phyloP scores from a whole-genome alignment of 2,113 vertebrate genomes.

The Diadophis punctatus region DNA sequence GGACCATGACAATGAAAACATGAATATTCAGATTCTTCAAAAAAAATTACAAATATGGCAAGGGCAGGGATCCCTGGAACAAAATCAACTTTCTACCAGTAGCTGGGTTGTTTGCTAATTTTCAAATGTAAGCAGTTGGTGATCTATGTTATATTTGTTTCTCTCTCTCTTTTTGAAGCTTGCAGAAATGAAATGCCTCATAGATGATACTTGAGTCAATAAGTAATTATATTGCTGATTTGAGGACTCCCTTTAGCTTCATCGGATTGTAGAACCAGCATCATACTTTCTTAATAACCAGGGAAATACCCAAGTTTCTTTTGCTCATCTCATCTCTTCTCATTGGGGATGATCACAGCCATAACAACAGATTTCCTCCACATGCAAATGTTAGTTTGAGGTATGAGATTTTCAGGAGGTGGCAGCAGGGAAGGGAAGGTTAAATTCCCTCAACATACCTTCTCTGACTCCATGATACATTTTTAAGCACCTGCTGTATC shows the following conservation, averaged over 20 bases:
- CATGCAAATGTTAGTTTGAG: not conserved
- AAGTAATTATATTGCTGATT: not conserved
- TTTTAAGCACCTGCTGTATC: not conserved
- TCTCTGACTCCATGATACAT: not conserved
- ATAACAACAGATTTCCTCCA: not conserved
- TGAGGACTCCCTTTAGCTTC: not conserved
- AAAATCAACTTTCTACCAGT: not conserved
- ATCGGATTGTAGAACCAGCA: not conserved
- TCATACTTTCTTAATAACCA: not conserved
- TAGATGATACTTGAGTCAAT: not conserved
- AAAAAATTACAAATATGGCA: not conserved
- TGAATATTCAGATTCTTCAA: not conserved
- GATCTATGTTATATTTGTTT: not conserved
- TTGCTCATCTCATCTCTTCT: not conserved
- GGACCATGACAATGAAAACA: not conserved
- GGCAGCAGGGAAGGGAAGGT: not conserved
- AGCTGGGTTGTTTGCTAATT: not conserved
- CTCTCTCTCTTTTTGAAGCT: not conserved
- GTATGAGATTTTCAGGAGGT: not conserved
- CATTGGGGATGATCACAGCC: not conserved
- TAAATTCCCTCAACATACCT: not conserved
- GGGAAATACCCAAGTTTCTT: not conserved
- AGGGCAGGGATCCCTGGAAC: not conserved
- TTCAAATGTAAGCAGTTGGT: not conserved
- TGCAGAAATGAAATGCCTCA: not conserved